These are phyloP conservation scores for Alfaro cultratus DNA, from an alignment of 2,797 vertebrate species.

Conservation along the genomic window DNA sequence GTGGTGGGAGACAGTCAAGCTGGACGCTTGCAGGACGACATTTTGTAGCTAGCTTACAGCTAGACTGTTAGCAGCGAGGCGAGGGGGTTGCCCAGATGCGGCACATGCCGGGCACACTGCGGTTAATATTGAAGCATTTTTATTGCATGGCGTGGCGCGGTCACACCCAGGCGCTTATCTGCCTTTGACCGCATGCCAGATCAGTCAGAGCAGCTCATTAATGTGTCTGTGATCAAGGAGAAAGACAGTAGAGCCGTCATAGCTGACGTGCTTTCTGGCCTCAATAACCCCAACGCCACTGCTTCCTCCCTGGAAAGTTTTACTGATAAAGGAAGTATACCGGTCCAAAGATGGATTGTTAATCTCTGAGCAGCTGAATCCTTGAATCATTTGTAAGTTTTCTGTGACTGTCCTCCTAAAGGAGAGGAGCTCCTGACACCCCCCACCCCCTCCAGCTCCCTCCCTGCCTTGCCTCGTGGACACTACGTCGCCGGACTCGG, in stretches of 20 bases:
- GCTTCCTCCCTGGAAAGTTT: slow-evolving; percentile 11
- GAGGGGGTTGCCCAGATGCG: slow-evolving; percentile 44
- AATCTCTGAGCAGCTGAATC: slow-evolving; percentile 44
- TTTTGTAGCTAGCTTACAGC: slow-evolving; percentile 62
- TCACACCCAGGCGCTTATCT: slow-evolving; percentile 85
- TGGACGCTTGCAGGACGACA: slow-evolving; percentile 52
- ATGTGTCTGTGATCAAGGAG: slow-evolving; percentile 17
- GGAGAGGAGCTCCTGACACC: slow-evolving; percentile 49
- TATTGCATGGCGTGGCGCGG: slow-evolving; percentile 72
- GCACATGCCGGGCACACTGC: slow-evolving; percentile 53
- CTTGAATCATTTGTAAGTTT: slow-evolving; percentile 51
- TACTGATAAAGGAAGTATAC: slow-evolving; percentile 18
- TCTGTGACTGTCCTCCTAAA: slow-evolving; percentile 55
- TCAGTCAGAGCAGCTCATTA: slow-evolving; percentile 65
- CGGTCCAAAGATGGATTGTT: slow-evolving; percentile 6
- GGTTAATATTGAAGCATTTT: slow-evolving; percentile 57
- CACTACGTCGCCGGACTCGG: slow-evolving; percentile 61
- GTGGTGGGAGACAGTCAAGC: slow-evolving; percentile 62
- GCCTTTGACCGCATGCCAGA: slow-evolving; percentile 79
- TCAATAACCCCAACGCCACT: slow-evolving; percentile 3
- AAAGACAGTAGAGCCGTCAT: neutral
- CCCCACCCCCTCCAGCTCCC: neutral
- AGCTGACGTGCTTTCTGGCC: slow-evolving; percentile 7
- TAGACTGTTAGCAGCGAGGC: slow-evolving; percentile 46
- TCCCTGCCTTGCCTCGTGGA: slow-evolving; percentile 49